Percentiles rank a stretch among this genome's conserved stretches.
Conservation (phyloP, 2,888 invertebrate species). For the Ctena decussata region DNA sequence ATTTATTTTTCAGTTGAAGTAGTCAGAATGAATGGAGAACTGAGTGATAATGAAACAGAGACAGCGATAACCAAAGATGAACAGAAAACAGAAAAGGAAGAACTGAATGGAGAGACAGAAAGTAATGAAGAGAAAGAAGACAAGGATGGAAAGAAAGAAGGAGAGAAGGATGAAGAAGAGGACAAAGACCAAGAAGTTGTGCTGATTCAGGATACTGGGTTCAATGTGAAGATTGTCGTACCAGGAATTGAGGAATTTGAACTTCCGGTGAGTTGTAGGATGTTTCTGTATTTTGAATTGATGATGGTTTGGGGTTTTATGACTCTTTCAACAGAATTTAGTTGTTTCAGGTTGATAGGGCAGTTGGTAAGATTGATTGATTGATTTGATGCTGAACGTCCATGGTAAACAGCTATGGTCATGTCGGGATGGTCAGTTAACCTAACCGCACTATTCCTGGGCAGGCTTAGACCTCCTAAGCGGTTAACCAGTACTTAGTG, state of each 20-base stretch:
- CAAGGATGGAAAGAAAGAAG: conserved; percentile 49
- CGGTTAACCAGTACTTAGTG: no score
- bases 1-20: conserved; percentile 50
- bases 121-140: conserved; percentile 50
- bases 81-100: conserved; percentile 6
- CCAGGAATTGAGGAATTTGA: conserved; percentile 97
- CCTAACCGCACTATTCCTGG: no score
- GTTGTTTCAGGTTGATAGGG: no score
- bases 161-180: conserved; percentile 65
- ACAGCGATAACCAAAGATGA: conserved; percentile 17
- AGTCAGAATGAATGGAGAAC: conserved; percentile 56
- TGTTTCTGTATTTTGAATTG: no score
- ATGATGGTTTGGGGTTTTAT: no score
- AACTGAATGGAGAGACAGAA: conserved; percentile 36
- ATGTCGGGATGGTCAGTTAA: no score
- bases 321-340: no score
- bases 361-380: no score
- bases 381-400: no score
- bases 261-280: conserved; percentile 92
- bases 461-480: no score
- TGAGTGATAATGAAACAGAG: background rate
- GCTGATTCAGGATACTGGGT: conserved; percentile 85
- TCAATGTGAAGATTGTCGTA: conserved; percentile 96
- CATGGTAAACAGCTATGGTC: no score
- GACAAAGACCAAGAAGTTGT: conserved; percentile 82